Base-by-base conservation (phyloP, 37 sponge, comb jelly and placozoan genomes). In the Hormiphora californensis region DNA sequence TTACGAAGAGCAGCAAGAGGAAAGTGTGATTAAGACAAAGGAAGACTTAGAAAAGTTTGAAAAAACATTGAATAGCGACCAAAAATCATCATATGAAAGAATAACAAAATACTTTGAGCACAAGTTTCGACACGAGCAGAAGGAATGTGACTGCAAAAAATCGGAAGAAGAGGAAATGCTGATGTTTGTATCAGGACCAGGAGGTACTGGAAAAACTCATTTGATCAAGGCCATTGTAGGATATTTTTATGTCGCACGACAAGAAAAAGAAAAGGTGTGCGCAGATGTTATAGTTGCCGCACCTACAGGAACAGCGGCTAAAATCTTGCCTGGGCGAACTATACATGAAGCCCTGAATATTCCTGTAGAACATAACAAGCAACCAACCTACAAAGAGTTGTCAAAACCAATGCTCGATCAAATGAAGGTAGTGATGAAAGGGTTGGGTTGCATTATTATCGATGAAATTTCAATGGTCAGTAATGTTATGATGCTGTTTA, bases 381-480 rank as follows among this genome's bases (percentile, higher is more conserved):
- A 59, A 49, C 85, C 91, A 21, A 85, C 61, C 1, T 90, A 92
- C 88, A 86, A 88, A 91, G 12, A 53, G 25, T 88, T 92, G 53
- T 39, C 87, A 12, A 89, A 89, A 69, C 73, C 55, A 12, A 51
- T 86, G 51, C 85, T 81, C 9, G 88, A 89, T 61, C 39, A 87
- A 30, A 53, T 91, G 55, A 86, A 85, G 63, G 54, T 37, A 15
- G 86, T 27, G 12, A 89, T 92, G 25, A 30, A 63, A 23, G n/a
- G 49, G 17, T 38, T 89, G 11, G 86, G 87, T 36, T 8, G 85
- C 32, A 21, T 92, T 22, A 89, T 92, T 35, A 87, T 89, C 62
- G 93, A 92, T 41, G 88, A 92, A 51, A 86, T 92, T 5, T 88
- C 89, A 53, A 90, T 92, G 91, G 55, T 90, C 0, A 87, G 85